phyloP scores from a whole-genome alignment of 2,113 vertebrate species.

The Perognathus longimembris region DNA sequence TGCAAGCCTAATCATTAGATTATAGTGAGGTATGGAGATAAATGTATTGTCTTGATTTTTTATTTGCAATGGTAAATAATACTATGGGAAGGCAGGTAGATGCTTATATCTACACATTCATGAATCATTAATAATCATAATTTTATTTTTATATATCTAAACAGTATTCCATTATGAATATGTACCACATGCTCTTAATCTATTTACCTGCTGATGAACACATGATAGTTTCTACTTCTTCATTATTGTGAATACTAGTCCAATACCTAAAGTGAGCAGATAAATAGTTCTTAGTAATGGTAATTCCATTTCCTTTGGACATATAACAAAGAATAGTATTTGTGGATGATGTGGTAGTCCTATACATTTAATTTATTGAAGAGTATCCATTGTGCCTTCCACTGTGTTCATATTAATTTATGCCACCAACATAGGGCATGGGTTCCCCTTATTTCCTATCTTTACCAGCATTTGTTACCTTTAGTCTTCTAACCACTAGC shows the following conservation, averaged over 20 bases:
- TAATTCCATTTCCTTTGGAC: background rate
- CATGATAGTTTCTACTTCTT: too few relatives aligned
- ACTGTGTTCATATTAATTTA: background rate
- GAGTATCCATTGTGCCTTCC: background rate
- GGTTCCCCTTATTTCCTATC: background rate
- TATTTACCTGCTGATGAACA: too few relatives aligned
- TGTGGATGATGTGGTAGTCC: rapidly evolving
- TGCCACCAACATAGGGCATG: background rate
- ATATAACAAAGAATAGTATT: background rate
- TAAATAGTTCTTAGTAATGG: too few relatives aligned
- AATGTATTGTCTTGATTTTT: background rate
- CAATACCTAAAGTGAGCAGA: too few relatives aligned
- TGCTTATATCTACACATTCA: background rate
- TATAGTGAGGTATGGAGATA: background rate
- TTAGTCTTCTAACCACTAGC: background rate
- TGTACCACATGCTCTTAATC: too few relatives aligned
- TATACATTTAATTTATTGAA: background rate
- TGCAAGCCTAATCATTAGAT: background rate
- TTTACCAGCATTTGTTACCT: background rate
- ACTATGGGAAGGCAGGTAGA: too few relatives aligned
- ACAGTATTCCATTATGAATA: too few relatives aligned
- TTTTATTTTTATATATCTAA: too few relatives aligned
- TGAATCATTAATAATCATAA: background rate
- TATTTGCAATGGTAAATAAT: too few relatives aligned
- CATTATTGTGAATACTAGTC: too few relatives aligned